phyloP scores from a whole-genome alignment of 2,888 invertebrate species.

The Eueremaeus valkanovi region DNA sequence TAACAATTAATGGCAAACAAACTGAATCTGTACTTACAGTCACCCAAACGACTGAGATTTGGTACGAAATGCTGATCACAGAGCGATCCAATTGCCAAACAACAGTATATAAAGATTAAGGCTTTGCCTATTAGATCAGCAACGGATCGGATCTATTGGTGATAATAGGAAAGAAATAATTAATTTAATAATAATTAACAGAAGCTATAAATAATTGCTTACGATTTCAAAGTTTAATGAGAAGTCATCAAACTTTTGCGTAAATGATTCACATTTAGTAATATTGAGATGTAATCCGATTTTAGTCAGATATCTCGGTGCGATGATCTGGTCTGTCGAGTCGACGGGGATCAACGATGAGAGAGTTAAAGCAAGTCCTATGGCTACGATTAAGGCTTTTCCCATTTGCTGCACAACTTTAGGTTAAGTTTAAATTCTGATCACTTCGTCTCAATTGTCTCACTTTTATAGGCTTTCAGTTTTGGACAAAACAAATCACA shows the following conservation, averaged over 20 bases:
- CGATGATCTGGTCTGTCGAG: constrained; percentile 10
- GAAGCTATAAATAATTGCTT: background rate
- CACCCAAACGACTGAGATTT: constrained; percentile 17
- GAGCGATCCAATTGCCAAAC: constrained; percentile 40
- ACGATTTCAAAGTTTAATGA: background rate
- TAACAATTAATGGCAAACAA: background rate
- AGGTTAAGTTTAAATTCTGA: too few relatives aligned
- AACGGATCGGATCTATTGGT: background rate
- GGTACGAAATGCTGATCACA: constrained; percentile 40
- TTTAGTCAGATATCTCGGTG: background rate
- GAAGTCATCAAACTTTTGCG: background rate
- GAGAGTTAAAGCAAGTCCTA: constrained; percentile 18
- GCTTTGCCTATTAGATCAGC: background rate
- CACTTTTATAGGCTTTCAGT: too few relatives aligned
- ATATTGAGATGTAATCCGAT: background rate
- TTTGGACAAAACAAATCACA: too few relatives aligned
- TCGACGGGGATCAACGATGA: constrained; percentile 32
- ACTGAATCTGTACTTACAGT: constrained; percentile 15
- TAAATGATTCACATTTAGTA: background rate
- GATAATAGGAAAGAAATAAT: background rate
- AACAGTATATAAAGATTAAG: constrained; percentile 37
- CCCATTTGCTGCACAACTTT: constrained; percentile 29
- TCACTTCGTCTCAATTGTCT: too few relatives aligned
- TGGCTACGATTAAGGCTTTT: background rate
- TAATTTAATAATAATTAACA: background rate